Evolutionary conservation across 2,797 vertebrate species (phyloP).

Genomic region (Sebastes kiyomatsui): DNA sequence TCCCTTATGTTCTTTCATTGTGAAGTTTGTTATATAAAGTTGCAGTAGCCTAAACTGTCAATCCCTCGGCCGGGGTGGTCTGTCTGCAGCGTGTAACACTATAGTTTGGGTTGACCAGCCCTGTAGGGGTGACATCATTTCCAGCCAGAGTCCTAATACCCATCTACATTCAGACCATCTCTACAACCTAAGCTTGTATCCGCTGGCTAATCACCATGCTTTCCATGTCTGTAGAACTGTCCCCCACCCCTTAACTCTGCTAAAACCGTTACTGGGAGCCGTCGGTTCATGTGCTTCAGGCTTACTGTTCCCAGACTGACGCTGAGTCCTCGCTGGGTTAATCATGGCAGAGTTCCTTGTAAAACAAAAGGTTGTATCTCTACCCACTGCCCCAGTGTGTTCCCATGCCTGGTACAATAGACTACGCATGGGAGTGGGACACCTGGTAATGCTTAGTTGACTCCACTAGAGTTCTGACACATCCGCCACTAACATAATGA

Average conservation of each 20-base stretch:
- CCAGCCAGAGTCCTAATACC: slow-evolving; percentile 33
- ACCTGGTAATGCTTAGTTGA: slow-evolving; percentile 57
- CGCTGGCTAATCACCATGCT: slow-evolving; percentile 26
- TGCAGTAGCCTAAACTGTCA: slow-evolving; percentile 48
- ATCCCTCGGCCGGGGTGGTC: slow-evolving; percentile 40
- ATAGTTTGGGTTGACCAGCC: slow-evolving; percentile 22
- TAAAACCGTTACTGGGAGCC: slow-evolving; percentile 11
- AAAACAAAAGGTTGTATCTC: slow-evolving; percentile 47
- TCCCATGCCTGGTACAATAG: slow-evolving; percentile 5
- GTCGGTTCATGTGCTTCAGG: not conserved
- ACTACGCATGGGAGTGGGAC: slow-evolving; percentile 32
- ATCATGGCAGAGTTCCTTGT: slow-evolving; percentile 46
- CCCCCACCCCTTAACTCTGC: not conserved
- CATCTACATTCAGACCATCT: slow-evolving; percentile 14
- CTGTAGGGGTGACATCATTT: slow-evolving; percentile 39
- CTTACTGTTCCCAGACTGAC: slow-evolving; percentile 19
- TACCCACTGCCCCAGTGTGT: slow-evolving; percentile 5
- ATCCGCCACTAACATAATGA: slow-evolving; percentile 33
- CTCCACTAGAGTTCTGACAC: slow-evolving; percentile 34
- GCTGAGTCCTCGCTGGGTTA: slow-evolving; percentile 15
- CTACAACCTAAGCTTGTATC: slow-evolving; percentile 14
- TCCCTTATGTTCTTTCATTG: slow-evolving; percentile 25
- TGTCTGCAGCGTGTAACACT: slow-evolving; percentile 43
- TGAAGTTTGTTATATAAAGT: slow-evolving; percentile 43
- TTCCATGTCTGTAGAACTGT: slow-evolving; percentile 11